Conservation (phyloP, 2,797 vertebrate genomes). For the Spondyliosoma cantharus region DNA sequence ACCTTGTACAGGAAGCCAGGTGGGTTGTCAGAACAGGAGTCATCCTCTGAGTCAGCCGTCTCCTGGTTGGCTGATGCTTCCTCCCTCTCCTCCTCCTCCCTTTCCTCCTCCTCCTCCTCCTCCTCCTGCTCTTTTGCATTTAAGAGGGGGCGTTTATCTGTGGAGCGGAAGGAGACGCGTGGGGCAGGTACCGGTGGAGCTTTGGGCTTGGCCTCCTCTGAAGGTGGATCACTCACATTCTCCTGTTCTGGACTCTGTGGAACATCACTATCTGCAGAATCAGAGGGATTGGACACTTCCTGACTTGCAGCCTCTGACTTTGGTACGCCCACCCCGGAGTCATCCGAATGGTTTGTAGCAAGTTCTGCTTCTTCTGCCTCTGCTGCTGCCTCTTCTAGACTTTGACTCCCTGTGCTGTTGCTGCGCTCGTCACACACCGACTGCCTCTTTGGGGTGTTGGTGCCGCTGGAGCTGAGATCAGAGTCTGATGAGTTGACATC, state of each 20-base stretch:
- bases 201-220: constrained; percentile 44
- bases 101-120: constrained; percentile 33
- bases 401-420: constrained; percentile 42
- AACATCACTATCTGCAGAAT: constrained; percentile 38
- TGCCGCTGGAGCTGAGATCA: constrained; percentile 73
- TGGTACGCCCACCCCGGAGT: constrained; percentile 54
- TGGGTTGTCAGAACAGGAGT: constrained; percentile 52
- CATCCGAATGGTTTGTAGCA: constrained; percentile 47
- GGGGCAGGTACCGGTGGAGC: constrained; percentile 72
- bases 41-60: constrained; percentile 19
- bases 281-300: constrained; percentile 46
- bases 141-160: constrained; percentile 11
- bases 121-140: constrained; percentile 25
- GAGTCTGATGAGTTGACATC: constrained; percentile 73
- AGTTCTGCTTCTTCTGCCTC: constrained; percentile 6
- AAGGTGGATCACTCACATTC: constrained; percentile 6
- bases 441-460: constrained; percentile 70
- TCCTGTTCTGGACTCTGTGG: constrained; percentile 42
- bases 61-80: constrained; percentile 10
- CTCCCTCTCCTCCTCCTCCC: constrained; percentile 40
- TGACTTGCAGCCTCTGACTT: constrained; percentile 52
- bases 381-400: constrained; percentile 21
- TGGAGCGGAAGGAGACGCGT: constrained; percentile 62
- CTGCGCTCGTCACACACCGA: constrained; percentile 68
- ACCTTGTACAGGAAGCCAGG: constrained; percentile 82